Evolutionary conservation across 2,113 vertebrate genomes (phyloP).

Genomic region (Pelvicachromis taeniatus): DNA sequence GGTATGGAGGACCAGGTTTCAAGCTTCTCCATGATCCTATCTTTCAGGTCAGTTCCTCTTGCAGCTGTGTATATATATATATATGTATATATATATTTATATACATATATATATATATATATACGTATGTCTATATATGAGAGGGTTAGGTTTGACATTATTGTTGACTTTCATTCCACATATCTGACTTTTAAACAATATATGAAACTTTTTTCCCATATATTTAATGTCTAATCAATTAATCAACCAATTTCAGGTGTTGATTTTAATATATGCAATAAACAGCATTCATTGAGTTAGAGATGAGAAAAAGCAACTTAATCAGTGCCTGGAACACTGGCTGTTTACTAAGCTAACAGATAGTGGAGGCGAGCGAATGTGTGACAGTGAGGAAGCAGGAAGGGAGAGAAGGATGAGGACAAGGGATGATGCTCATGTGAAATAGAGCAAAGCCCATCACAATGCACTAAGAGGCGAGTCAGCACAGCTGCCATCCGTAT

Average conservation of each 20-base stretch:
- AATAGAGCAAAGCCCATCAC: constrained; percentile 63
- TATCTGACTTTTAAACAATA: not conserved
- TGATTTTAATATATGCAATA: not conserved
- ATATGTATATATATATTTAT: no score
- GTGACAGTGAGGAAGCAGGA: constrained; percentile 29
- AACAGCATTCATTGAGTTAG: not conserved
- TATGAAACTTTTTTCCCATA: not conserved
- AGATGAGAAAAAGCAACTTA: constrained; percentile 8
- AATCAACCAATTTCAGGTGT: not conserved
- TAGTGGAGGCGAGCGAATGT: constrained; percentile 30
- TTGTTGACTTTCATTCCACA: not conserved
- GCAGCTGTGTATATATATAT: no score
- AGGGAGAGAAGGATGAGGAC: constrained; percentile 33
- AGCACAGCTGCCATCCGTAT: constrained; percentile 56
- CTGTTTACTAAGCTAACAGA: not conserved
- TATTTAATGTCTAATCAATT: not conserved
- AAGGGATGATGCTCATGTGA: constrained; percentile 46
- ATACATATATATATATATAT: no score
- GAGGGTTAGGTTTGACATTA: no score
- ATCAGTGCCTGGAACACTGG: constrained; percentile 12
- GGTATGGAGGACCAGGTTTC: no score
- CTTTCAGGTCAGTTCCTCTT: no score
- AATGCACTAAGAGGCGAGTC: constrained; percentile 61
- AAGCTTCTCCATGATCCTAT: no score
- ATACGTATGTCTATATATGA: no score